phyloP scores from a whole-genome alignment of 2,113 vertebrate species.

The Perca schrenkii region DNA sequence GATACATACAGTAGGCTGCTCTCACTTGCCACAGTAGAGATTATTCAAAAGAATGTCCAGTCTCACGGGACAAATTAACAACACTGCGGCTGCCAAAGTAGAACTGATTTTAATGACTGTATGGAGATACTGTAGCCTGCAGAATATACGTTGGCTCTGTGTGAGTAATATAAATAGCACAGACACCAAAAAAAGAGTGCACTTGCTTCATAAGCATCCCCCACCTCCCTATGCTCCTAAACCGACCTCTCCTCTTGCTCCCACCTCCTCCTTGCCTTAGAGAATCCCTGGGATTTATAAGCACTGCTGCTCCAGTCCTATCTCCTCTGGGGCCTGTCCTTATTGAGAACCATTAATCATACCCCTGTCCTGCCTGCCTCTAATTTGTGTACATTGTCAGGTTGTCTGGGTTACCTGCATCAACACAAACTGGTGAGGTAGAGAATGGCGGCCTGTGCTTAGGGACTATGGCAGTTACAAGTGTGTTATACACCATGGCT shows the following conservation, averaged over 20 bases:
- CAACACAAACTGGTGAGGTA: constrained; percentile 54
- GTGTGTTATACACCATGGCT: constrained; percentile 4
- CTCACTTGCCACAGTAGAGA: constrained; percentile 23
- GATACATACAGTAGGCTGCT: constrained; percentile 11
- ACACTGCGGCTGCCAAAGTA: neutral
- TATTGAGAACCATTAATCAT: constrained; percentile 80
- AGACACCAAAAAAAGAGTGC: neutral
- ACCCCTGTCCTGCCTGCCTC: constrained; percentile 41
- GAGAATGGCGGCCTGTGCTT: constrained; percentile 84
- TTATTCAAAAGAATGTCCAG: neutral
- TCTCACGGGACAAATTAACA: constrained; percentile 24
- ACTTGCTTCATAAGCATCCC: neutral
- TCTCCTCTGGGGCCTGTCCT: constrained; percentile 67
- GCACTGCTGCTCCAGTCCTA: constrained; percentile 35
- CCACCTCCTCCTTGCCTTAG: constrained; percentile 7
- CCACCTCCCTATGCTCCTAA: constrained; percentile 14
- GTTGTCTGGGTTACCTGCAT: constrained; percentile 73
- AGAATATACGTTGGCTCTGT: neutral
- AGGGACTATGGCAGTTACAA: constrained; percentile 33
- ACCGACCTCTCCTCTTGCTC: constrained; percentile 15
- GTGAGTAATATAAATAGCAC: neutral
- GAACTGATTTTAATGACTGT: constrained; percentile 2
- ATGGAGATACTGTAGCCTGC: neutral
- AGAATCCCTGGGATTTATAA: constrained; percentile 59
- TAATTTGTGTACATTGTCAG: constrained; percentile 75